phyloP scores from a whole-genome alignment of 2,797 vertebrate genomes.

The Florisuga fusca region DNA sequence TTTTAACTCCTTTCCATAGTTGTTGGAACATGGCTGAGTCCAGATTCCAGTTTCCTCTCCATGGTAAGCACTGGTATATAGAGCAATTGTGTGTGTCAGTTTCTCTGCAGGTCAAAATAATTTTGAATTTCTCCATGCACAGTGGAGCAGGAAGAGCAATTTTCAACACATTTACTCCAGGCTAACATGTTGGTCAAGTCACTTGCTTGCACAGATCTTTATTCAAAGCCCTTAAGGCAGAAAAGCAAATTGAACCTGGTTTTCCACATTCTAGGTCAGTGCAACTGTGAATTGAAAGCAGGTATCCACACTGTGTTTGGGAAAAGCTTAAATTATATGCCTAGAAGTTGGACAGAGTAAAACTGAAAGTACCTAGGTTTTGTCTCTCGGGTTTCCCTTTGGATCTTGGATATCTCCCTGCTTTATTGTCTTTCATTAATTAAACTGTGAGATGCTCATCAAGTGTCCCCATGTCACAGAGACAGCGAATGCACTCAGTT shows the following conservation, averaged over 20 bases:
- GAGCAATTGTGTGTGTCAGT: neutral
- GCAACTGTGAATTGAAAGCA: neutral
- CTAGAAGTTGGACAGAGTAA: neutral
- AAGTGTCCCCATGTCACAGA: rapidly evolving
- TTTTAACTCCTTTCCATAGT: neutral
- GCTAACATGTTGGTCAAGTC: neutral
- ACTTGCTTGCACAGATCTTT: neutral
- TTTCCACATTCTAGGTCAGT: neutral
- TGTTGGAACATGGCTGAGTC: neutral
- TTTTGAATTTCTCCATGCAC: neutral
- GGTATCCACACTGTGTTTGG: neutral
- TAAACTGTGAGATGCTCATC: neutral
- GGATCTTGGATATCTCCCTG: neutral
- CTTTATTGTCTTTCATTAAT: neutral
- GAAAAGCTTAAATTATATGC: neutral
- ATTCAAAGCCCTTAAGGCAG: neutral
- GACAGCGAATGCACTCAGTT: neutral
- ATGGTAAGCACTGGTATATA: rapidly evolving
- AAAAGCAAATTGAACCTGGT: neutral
- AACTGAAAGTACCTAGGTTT: neutral
- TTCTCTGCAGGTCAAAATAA: neutral
- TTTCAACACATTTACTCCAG: neutral
- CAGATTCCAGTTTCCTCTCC: neutral
- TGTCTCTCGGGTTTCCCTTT: neutral
- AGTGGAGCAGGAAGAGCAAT: neutral